These are phyloP conservation scores for Pampusana beccarii DNA, from an alignment of 2,113 vertebrate species.

Conservation along the genomic window DNA sequence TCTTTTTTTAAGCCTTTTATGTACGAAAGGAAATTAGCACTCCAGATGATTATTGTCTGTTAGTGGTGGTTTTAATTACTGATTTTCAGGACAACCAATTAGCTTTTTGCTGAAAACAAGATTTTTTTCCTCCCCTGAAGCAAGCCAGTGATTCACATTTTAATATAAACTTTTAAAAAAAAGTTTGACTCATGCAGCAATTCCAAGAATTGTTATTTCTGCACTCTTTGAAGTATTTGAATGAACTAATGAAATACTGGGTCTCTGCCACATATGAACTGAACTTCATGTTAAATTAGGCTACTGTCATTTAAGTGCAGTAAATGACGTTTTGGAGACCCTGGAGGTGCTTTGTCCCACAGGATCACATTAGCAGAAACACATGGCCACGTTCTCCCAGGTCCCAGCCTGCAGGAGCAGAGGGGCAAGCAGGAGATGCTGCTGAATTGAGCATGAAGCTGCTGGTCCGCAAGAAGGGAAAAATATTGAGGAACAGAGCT, in stretches of 20 bases:
- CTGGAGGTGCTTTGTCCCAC: not conserved
- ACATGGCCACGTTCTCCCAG: rapidly evolving
- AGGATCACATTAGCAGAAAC: rapidly evolving
- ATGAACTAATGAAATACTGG: not conserved
- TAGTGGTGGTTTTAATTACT: conserved; percentile 26
- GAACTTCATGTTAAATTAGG: not conserved
- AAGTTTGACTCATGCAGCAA: not conserved
- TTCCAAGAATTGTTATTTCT: not conserved
- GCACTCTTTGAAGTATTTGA: not conserved
- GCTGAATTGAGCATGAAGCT: rapidly evolving
- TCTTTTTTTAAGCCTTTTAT: conserved; percentile 17
- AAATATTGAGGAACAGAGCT: not conserved
- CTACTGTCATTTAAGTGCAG: not conserved
- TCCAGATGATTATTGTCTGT: conserved; percentile 10
- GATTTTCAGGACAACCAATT: conserved; percentile 16
- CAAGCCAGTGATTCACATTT: conserved; percentile 3
- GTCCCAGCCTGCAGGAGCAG: not conserved
- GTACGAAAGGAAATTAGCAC: not conserved
- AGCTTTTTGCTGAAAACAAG: conserved; percentile 42
- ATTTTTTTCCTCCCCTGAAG: not conserved
- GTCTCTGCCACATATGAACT: not conserved
- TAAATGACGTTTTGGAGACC: not conserved
- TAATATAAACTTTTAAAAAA: not conserved
- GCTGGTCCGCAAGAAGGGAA: not conserved
- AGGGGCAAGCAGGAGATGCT: not conserved